Base-by-base conservation (phyloP, 2,888 invertebrate genomes). In the Protonemura montana region DNA sequence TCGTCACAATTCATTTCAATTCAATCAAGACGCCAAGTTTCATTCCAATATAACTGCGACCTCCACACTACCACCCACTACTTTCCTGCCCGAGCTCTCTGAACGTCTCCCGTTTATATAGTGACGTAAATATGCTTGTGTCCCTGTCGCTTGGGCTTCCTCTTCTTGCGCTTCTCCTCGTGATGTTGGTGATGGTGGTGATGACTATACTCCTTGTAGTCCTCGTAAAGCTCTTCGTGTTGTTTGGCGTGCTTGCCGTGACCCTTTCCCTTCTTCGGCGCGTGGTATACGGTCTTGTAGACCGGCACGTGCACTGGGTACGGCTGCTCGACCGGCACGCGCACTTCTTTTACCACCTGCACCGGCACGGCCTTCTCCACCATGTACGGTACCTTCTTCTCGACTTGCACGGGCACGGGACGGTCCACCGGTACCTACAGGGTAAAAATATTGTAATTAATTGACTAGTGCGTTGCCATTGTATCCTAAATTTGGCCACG, bases 241-340 rank as follows among this genome's bases (percentile, higher is more conserved):
- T 30, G 29, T 10, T 28, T 28, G 27, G 7, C 27, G 78, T 78
- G 78, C 78, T 28, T 42, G 81, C 35, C 76, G 29, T 82, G 85
- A 2, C 87, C 85, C 59, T 88, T 86, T 29, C 81, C 26, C n/a
- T 86, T 83, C 85, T 87, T 88, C 26, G 87, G 86, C 21, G 85
- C 87, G 85, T 88, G 88, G 85, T 87, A 88, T 78, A 88, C 86
- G 85, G 87, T 87, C 83, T 88, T 88, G 84, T 88, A 87, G 16
- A 88, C 87, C 0, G 87, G 88, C 13, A 87, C 87, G 78, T 87
- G 87, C 6, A 88, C 87, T 2, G 87, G 87, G 81, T 87, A 88
- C 7, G 87, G 88, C 85, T 88, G 87, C 28, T 26, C 86, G 25
- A 87, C 88, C 82, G 89, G 88, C 77, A 87, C 87, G 26, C 87